Evolutionary conservation across 2,888 invertebrate genomes (phyloP), one percentile per base, ranked within the genome.

Genomic region (Spialia ferax): DNA sequence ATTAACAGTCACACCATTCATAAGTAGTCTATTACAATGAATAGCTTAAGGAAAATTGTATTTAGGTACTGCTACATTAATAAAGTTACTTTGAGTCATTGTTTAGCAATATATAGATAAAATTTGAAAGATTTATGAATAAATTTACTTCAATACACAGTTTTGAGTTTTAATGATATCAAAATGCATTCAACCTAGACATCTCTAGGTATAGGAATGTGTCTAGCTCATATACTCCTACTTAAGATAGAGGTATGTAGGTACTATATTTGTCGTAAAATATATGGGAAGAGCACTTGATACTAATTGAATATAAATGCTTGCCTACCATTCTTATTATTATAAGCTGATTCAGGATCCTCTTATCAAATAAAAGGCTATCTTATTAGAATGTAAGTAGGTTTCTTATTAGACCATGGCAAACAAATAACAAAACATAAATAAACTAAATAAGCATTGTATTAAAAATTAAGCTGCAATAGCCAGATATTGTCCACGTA

Each of bases 141-240:
- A 0, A 26, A 26, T 4, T 26, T 26, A 13, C 11, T 4, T n/a
- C 2, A 38, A 38, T 38, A 38, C 6, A 38, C n/a, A 8, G n/a
- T 6, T n/a, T 38, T 1, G 15, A 5, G 15, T 38, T 38, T 6
- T 38, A 38, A 15, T 38, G 38, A 38, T 10, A n/a, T 38, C 1
- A 38, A n/a, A 45, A 45, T 45, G 42, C 15, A 45, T 45, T n/a
- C 18, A n/a, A 45, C 42, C 42, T 45, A 5, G 22, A 48, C 18
- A 35, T 38, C 55, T 55, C 63, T 42, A 42, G 18, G 54, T 42
- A 63, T 42, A 18, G 22, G 18, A 55, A 52, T 52, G n/a, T 61
- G 11, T 48, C 23, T 62, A n/a, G n/a, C n/a, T n/a, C 35, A 10
- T 2, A 1, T 3, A 11, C 2, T 10, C 1, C 35, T 11, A 35